These are phyloP conservation scores for Leptatherina wallacei DNA, from an alignment of 2,797 vertebrate species.

Conservation along the genomic window DNA sequence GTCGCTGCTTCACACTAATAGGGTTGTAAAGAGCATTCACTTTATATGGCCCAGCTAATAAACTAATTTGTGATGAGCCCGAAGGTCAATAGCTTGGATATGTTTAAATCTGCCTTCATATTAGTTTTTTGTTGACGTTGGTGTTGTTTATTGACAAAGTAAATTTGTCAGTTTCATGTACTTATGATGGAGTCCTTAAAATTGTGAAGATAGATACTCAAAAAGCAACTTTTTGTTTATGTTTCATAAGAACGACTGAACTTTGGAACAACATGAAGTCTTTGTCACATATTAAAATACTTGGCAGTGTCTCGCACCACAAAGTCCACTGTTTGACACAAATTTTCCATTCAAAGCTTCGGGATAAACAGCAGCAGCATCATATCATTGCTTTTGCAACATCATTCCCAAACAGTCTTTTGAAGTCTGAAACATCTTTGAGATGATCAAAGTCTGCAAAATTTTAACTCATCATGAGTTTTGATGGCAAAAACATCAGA, in stretches of 20 bases:
- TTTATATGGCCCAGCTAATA: conserved; percentile 83
- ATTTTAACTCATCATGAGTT: conserved; percentile 58
- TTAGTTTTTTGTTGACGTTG: conserved; percentile 13
- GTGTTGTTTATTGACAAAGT: background rate
- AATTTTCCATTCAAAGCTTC: conserved; percentile 18
- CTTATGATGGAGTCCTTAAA: conserved; percentile 18
- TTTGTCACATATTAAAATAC: conserved; percentile 49
- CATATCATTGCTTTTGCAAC: conserved; percentile 62
- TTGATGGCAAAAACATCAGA: conserved; percentile 61
- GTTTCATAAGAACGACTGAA: conserved; percentile 13
- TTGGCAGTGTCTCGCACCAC: conserved; percentile 50
- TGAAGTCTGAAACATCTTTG: conserved; percentile 63
- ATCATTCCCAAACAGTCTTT: conserved; percentile 54
- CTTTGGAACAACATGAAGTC: conserved; percentile 47
- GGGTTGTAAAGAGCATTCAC: conserved; percentile 76
- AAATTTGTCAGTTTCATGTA: conserved; percentile 4
- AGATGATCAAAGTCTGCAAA: conserved; percentile 62
- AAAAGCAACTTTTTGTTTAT: conserved; percentile 3
- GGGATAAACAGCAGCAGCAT: conserved; percentile 40
- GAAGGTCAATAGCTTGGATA: conserved; percentile 78
- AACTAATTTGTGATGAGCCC: conserved; percentile 84
- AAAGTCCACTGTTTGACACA: conserved; percentile 47
- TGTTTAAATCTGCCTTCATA: conserved; percentile 56
- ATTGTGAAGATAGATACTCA: background rate
- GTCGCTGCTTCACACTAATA: conserved; percentile 73